Percentiles rank a stretch among this genome's conserved stretches.
Conservation (phyloP, 2,797 vertebrate species). For the Harpagifer antarcticus region DNA sequence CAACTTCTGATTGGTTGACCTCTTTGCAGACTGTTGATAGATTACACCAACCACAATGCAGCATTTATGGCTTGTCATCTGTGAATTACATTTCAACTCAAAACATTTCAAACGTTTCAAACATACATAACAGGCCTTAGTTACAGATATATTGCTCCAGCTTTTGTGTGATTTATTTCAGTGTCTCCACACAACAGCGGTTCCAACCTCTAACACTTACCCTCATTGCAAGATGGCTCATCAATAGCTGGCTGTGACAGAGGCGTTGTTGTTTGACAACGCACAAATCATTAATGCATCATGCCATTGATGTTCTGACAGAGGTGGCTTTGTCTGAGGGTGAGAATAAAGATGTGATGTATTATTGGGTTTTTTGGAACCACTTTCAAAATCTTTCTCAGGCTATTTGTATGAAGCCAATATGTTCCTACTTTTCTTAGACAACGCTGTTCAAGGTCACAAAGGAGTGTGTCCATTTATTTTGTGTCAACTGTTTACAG, state of each 20-base stretch:
- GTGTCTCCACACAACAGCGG: constrained; percentile 6
- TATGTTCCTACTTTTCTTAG: constrained; percentile 17
- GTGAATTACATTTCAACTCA: constrained; percentile 31
- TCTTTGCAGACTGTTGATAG: constrained; percentile 41
- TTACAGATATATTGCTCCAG: constrained; percentile 27
- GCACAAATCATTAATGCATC: constrained; percentile 62
- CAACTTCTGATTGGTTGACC: constrained; percentile 56
- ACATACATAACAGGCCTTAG: background rate
- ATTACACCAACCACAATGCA: constrained; percentile 30
- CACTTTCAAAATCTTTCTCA: constrained; percentile 31
- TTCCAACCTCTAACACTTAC: constrained; percentile 51
- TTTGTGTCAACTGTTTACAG: background rate
- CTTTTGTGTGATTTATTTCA: constrained; percentile 35
- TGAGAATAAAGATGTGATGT: constrained; percentile 32
- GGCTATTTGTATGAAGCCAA: constrained; percentile 27
- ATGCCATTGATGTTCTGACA: constrained; percentile 64
- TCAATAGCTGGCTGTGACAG: constrained; percentile 57
- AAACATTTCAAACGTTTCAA: constrained; percentile 22
- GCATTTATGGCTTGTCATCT: constrained; percentile 12
- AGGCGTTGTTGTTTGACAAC: constrained; percentile 57
- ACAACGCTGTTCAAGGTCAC: constrained; percentile 14
- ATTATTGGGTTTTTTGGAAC: constrained; percentile 9
- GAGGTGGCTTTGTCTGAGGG: constrained; percentile 45
- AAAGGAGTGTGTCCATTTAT: background rate
- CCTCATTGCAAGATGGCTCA: constrained; percentile 46